These are phyloP conservation scores for Nannobrachium achirus DNA, from an alignment of 2,113 vertebrate species.

Conservation along the genomic window DNA sequence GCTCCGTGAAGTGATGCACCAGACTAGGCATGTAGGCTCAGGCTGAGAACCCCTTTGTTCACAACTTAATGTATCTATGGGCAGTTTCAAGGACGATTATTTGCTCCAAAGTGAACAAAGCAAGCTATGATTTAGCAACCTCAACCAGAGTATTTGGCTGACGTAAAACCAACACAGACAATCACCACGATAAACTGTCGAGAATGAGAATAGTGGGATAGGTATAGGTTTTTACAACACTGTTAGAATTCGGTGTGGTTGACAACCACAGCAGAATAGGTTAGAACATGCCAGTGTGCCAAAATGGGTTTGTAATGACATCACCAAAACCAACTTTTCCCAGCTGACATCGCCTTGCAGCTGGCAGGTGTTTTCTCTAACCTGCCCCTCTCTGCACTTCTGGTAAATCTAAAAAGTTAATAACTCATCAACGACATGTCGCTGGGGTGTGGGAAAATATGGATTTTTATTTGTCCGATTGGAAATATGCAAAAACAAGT, in stretches of 20 bases:
- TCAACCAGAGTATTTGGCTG: not conserved
- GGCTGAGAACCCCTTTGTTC: too few species aligned
- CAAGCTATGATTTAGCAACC: conserved; percentile 16
- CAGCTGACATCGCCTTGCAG: conserved; percentile 12
- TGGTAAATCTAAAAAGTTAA: conserved; percentile 53
- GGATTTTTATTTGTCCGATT: conserved; percentile 23
- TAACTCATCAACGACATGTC: conserved; percentile 48
- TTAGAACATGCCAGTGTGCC: conserved; percentile 43
- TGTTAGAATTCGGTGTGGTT: conserved; percentile 17
- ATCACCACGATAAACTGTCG: conserved; percentile 6
- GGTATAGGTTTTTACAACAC: conserved; percentile 34
- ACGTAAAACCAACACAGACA: not conserved
- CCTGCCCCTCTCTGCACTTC: conserved; percentile 23
- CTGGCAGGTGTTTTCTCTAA: conserved; percentile 52
- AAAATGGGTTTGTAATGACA: conserved; percentile 47
- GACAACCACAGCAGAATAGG: conserved; percentile 33
- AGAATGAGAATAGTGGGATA: conserved; percentile 8
- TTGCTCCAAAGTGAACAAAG: conserved; percentile 30
- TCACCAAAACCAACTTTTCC: conserved; percentile 34
- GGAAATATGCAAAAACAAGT: conserved; percentile 35
- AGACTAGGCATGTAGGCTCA: too few species aligned
- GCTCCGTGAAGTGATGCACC: too few species aligned
- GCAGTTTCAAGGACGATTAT: not conserved
- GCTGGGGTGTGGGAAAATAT: conserved; percentile 41
- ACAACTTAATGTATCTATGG: too few species aligned